These are phyloP conservation scores for Bruchidius siliquastri DNA, from an alignment of 2,888 invertebrate genomes.

Conservation along the genomic window DNA sequence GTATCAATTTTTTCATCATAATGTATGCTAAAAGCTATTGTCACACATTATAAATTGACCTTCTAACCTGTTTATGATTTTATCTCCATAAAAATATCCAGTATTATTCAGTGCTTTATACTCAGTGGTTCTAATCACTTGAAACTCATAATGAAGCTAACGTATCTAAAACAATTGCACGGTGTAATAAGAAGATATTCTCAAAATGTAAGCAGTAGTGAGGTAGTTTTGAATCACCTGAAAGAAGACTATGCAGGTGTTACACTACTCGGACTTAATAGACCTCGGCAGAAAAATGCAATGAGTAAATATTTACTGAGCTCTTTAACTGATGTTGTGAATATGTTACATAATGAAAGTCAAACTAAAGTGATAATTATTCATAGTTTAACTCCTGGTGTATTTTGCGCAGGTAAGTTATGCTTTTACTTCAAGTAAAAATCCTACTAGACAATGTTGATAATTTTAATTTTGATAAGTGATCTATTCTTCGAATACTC, in stretches of 20 bases:
- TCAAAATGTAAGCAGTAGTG: constrained; percentile 28
- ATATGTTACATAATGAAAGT: constrained; percentile 66
- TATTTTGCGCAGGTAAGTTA: constrained; percentile 83
- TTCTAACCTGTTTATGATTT: neutral
- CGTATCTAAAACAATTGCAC: neutral
- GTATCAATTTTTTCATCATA: neutral
- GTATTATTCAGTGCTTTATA: neutral
- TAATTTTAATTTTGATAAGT: too few relatives aligned
- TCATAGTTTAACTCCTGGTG: constrained; percentile 78
- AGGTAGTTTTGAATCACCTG: constrained; percentile 54
- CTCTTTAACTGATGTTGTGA: constrained; percentile 65
- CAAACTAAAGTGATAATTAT: constrained; percentile 77
- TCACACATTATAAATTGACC: neutral
- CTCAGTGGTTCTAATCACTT: neutral
- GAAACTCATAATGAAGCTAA: neutral
- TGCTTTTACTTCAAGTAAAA: neutral
- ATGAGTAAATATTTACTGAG: constrained; percentile 62
- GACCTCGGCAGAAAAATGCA: constrained; percentile 77
- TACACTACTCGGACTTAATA: constrained; percentile 75
- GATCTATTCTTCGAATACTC: too few relatives aligned
- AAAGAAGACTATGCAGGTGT: constrained; percentile 66
- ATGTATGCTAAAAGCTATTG: neutral
- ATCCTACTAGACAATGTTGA: too few relatives aligned
- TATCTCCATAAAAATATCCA: neutral
- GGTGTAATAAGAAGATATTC: constrained; percentile 17